Percentiles rank a stretch among this genome's conserved stretches.
phyloP scores from a whole-genome alignment of 2,113 vertebrate genomes.

The Piliocolobus tephrosceles region DNA sequence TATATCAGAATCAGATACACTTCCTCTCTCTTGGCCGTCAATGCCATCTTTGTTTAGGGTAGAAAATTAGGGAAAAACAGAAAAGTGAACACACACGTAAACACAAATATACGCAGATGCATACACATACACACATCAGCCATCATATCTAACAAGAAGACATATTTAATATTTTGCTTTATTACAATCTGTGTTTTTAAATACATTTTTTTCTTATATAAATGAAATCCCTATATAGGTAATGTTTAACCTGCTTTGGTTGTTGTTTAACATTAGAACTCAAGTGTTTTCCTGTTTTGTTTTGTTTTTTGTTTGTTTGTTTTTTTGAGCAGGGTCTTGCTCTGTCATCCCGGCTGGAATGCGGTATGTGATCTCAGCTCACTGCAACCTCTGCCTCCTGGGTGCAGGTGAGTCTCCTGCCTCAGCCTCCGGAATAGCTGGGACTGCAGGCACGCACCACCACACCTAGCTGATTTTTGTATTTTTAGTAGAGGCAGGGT shows the following conservation, averaged over 20 bases:
- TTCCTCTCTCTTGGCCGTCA: not conserved
- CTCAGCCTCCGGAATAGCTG: too few relatives aligned
- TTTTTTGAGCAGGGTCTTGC: too few relatives aligned
- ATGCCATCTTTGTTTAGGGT: not conserved
- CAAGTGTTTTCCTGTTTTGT: not conserved
- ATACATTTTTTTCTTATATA: not conserved
- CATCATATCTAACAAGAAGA: not conserved
- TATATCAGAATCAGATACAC: not conserved
- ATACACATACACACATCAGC: not conserved
- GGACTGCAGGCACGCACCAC: too few relatives aligned
- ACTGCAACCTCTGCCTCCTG: too few relatives aligned
- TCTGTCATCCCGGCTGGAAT: too few relatives aligned
- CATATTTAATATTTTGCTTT: not conserved
- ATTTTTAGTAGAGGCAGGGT: too few relatives aligned
- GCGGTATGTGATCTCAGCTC: too few relatives aligned
- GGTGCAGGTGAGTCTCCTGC: too few relatives aligned
- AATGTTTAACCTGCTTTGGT: not conserved
- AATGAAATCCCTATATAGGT: not conserved
- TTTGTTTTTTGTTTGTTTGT: too few relatives aligned
- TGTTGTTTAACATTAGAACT: not conserved
- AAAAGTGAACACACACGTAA: not conserved
- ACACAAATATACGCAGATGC: rapidly evolving
- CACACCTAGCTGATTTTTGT: too few relatives aligned
- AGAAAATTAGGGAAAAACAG: not conserved
- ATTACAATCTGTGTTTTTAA: not conserved